Base-by-base conservation (phyloP, 2,888 invertebrate genomes). In the Uropetala carovei region DNA sequence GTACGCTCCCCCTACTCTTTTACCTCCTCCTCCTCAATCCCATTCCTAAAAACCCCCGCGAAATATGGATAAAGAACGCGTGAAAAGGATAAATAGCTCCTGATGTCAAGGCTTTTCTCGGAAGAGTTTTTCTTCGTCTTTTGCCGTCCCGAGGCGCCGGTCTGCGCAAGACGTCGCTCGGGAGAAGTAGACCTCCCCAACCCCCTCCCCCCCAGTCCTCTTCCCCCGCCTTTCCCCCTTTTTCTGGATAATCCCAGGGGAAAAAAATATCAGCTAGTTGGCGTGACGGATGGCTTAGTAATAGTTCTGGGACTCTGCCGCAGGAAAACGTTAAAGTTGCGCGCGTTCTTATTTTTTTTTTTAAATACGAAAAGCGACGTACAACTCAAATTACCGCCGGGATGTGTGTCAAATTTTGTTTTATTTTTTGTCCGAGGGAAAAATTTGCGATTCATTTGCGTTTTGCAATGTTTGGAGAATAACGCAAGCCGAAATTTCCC, bases 211-310 rank as follows among this genome's bases (percentile, higher is more conserved):
- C 27, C 27, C n/a, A n/a, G n/a, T n/a, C n/a, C n/a, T n/a, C n/a
- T n/a, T n/a, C n/a, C n/a, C n/a, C n/a, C n/a, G n/a, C n/a, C n/a
- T n/a, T n/a, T 43, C 5, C 43, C 75, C 27, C 27, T 75, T 75
- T 75, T 27, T 75, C 75, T 22, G 75, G 75, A 75, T 75, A 75
- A 75, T 75, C 75, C 75, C 27, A 22, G 11, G 22, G 22, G 18
- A 60, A 43, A n/a, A 75, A 75, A 75, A 75, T 27, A 75, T 75
- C 75, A 27, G 13, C 75, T 11, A 27, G 75, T 13, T 75, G 75
- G 27, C 75, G 75, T 75, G 75, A 75, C 75, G 75, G 75, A 75
- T 75, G 75, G 75, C 75, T 75, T 75, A 75, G 75, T 75, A 75
- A 75, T 75, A 75, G 75, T 75, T 75, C 75, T 13, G 75, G 75